Base-by-base conservation (phyloP, 1,140 invertebrate species). In the Neelides sp. region DNA sequence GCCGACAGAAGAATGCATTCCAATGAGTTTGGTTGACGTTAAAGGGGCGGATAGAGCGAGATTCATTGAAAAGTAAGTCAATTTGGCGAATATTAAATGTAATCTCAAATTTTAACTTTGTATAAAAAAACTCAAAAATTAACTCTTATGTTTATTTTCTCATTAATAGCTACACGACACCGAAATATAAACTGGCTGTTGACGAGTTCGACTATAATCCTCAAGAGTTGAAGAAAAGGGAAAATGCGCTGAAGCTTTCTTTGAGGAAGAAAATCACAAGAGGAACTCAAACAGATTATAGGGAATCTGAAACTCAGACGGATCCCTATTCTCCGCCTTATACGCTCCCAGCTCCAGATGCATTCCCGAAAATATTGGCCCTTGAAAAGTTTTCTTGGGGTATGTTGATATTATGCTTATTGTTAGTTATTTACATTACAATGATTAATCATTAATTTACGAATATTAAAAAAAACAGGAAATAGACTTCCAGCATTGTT, bases 261-360 rank as follows among this genome's bases (percentile, higher is more conserved):
- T 22, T 42, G 15, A 40, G 28, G 28, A 32, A 32, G 7, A 5
- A 8, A 8, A 5, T 32, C 28, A n/a, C n/a, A 5, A 32, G 71
- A 34, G 68, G 64, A 24, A 76, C 73, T 0, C 82, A 86, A 67
- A 86, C 82, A 1, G 70, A 80, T 57, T 82, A 73, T 62, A 71
- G 83, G 52, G 85, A 89, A 57, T 78, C 76, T 3, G 82, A 82
- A 57, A 72, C 78, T 12, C 84, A 87, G 67, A 87, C 85, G 1
- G 66, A 73, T 24, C 83, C 84, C 0, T 87, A 83, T 75, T 75
- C 82, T 44, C 77, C 81, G 7, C 73, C 77, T 26, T 77, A 73
- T 59, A 71, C 71, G 17, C 62, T 75, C 0, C 69, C 71, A 24
- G 61, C 71, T 30, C 52, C 54, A 13, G 48, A 52, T 12, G 48